Conservation (phyloP, 1,140 invertebrate genomes). For the Samia ricini region DNA sequence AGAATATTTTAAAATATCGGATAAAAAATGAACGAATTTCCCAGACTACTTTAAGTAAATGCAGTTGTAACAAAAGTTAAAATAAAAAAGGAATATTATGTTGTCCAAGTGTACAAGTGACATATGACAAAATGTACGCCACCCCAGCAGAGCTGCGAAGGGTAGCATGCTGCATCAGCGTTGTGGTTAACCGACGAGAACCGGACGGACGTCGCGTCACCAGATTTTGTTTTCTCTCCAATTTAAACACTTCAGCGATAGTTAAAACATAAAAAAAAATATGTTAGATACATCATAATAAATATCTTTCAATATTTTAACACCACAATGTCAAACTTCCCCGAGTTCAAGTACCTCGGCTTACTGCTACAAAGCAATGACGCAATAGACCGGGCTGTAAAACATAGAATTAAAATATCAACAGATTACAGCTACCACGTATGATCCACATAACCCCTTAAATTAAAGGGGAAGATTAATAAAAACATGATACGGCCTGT, state of each 20-base stretch:
- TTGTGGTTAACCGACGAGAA: constrained; percentile 48
- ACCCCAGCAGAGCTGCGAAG: constrained; percentile 40
- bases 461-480: too few relatives aligned
- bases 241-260: not conserved
- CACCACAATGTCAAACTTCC: not conserved
- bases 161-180: constrained; percentile 59
- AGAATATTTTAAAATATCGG: too few relatives aligned
- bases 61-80: too few relatives aligned
- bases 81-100: too few relatives aligned
- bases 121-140: constrained; percentile 34
- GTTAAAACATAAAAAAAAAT: not conserved
- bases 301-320: too few relatives aligned
- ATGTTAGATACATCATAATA: not conserved
- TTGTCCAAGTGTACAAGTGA: not conserved
- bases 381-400: too few relatives aligned
- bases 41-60: too few relatives aligned
- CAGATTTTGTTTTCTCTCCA: constrained; percentile 7
- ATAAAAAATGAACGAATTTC: too few relatives aligned
- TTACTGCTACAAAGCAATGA: not conserved
- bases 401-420: not conserved
- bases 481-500: too few relatives aligned
- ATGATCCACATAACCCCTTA: too few relatives aligned
- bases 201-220: constrained; percentile 49
- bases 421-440: too few relatives aligned
- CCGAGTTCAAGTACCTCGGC: too few relatives aligned